Evolutionary conservation across 2,888 invertebrate species (phyloP).

Genomic region (Acleris sparsana): DNA sequence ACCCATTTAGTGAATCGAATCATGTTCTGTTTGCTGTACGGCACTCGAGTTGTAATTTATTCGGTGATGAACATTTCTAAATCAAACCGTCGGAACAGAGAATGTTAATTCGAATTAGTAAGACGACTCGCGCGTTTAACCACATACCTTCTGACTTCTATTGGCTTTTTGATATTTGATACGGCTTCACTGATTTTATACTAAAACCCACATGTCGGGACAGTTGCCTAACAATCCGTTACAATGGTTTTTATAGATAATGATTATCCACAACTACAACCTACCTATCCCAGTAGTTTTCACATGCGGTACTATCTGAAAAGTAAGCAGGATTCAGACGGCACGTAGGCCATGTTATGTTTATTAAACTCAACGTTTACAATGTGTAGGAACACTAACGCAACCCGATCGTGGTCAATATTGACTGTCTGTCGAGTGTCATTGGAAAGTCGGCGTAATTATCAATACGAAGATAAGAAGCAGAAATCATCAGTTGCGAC

Average conservation of each 20-base stretch:
- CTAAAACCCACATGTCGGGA: neutral
- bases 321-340: slow-evolving; percentile 14
- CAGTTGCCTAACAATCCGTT: neutral
- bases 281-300: too few species aligned
- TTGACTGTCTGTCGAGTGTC: slow-evolving; percentile 26
- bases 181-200: slow-evolving; percentile 13
- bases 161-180: slow-evolving; percentile 22
- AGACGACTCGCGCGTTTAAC: slow-evolving; percentile 23
- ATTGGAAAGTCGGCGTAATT: slow-evolving; percentile 34
- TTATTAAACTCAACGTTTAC: slow-evolving; percentile 12
- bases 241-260: too few species aligned
- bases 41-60: slow-evolving; percentile 20
- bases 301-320: neutral
- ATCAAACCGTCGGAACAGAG: slow-evolving; percentile 16
- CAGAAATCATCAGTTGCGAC: slow-evolving; percentile 35
- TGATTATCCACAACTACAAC: too few species aligned
- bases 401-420: slow-evolving; percentile 21
- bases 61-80: slow-evolving; percentile 7
- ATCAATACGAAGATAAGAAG: slow-evolving; percentile 31
- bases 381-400: slow-evolving; percentile 7
- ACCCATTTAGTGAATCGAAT: slow-evolving; percentile 24
- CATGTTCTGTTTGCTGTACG: slow-evolving; percentile 1
- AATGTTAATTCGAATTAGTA: slow-evolving; percentile 36
- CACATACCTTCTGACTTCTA: slow-evolving; percentile 24
- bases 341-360: slow-evolving; percentile 10